Evolutionary conservation across 2,888 invertebrate species (phyloP).

Genomic region (Polyommatus icarus): DNA sequence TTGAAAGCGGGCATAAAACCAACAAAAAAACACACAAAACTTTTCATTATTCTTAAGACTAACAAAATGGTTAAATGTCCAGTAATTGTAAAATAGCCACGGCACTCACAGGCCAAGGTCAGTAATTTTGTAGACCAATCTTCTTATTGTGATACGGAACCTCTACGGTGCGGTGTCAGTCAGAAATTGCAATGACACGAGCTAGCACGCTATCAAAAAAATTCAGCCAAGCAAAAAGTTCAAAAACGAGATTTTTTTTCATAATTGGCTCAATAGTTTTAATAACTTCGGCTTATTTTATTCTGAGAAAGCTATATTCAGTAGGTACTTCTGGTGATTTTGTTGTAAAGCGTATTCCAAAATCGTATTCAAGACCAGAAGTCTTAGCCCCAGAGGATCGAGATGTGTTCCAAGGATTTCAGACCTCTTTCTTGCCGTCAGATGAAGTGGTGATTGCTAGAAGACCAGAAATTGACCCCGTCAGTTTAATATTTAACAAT

Average conservation of each 20-base stretch:
- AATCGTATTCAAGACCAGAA: slow-evolving; percentile 62
- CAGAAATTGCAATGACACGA: slow-evolving; percentile 69
- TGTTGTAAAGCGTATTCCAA: slow-evolving; percentile 62
- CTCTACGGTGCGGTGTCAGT: slow-evolving; percentile 59
- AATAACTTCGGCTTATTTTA: slow-evolving; percentile 52
- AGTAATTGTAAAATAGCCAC: slow-evolving; percentile 33
- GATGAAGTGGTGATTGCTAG: slow-evolving; percentile 71
- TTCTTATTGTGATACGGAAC: slow-evolving; percentile 58
- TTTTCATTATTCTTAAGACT: too few species aligned
- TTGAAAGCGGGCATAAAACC: background rate
- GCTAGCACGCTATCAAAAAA: slow-evolving; percentile 59
- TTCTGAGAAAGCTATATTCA: slow-evolving; percentile 53
- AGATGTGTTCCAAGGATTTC: slow-evolving; percentile 81
- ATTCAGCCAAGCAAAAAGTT: slow-evolving; percentile 57
- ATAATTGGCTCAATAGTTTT: slow-evolving; percentile 50
- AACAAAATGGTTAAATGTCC: slow-evolving; percentile 32
- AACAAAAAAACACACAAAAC: background rate
- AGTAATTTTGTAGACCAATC: slow-evolving; percentile 54
- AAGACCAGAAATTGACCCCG: slow-evolving; percentile 46
- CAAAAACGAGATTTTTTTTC: slow-evolving; percentile 55
- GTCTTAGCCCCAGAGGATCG: slow-evolving; percentile 77
- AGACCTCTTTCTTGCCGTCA: slow-evolving; percentile 82
- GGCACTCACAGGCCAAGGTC: slow-evolving; percentile 53
- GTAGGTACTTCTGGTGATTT: slow-evolving; percentile 64
- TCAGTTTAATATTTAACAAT: background rate